phyloP scores from a whole-genome alignment of 2,888 invertebrate species.

The Steinernema scapterisci region DNA sequence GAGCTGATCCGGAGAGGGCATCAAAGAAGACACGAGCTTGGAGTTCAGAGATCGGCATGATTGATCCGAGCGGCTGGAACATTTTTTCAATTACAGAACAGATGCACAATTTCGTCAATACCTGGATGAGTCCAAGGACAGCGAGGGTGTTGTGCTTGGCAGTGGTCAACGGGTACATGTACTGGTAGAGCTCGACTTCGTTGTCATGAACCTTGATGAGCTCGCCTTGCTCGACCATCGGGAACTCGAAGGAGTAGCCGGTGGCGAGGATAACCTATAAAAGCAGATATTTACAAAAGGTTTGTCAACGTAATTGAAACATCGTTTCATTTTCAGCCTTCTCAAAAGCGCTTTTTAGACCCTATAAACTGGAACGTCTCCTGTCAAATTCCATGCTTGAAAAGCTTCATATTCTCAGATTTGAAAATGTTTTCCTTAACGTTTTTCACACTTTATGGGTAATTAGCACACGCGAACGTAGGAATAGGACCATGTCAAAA shows the following conservation, averaged over 20 bases:
- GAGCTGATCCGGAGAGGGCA: constrained; percentile 63
- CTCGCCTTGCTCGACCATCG: constrained; percentile 9
- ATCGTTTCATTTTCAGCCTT: neutral
- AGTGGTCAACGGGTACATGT: constrained; percentile 18
- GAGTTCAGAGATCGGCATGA: constrained; percentile 70
- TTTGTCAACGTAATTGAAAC: neutral
- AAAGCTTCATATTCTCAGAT: too few relatives aligned
- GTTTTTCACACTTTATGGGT: too few relatives aligned
- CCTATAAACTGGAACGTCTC: too few relatives aligned
- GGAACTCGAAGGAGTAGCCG: constrained; percentile 28
- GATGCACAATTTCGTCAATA: neutral
- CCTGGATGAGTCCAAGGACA: constrained; percentile 29
- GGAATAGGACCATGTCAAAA: too few relatives aligned
- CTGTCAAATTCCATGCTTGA: too few relatives aligned
- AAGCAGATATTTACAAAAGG: neutral
- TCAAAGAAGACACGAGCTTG: constrained; percentile 66
- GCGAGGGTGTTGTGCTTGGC: constrained; percentile 32
- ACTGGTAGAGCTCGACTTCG: constrained; percentile 30
- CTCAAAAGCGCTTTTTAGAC: too few relatives aligned
- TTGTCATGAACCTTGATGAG: constrained; percentile 23
- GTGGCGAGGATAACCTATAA: constrained; percentile 21
- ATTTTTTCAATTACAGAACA: neutral
- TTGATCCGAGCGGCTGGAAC: constrained; percentile 67
- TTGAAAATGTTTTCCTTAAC: too few relatives aligned
- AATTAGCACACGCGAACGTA: too few relatives aligned